phyloP scores from a whole-genome alignment of 2,113 vertebrate genomes.

The Protomyctophum bolini region DNA sequence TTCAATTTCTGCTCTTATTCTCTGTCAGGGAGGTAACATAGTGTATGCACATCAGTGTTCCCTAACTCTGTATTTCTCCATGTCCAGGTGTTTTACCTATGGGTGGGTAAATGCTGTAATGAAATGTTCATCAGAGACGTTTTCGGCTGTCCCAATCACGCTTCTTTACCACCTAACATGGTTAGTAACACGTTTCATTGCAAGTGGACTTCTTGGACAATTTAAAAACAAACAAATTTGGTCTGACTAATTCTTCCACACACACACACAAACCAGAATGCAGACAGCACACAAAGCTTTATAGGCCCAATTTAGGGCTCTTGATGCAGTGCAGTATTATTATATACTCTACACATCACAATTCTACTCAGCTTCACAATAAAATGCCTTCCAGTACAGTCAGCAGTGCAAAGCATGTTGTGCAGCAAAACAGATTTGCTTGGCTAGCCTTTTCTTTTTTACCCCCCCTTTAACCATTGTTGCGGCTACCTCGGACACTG shows the following conservation, averaged over 20 bases:
- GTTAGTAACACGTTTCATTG: conserved; percentile 71
- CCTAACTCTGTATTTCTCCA: background rate
- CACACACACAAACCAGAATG: background rate
- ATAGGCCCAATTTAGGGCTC: background rate
- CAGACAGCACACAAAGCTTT: background rate
- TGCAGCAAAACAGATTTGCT: conserved; percentile 44
- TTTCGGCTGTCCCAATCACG: conserved; percentile 88
- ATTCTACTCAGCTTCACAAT: background rate
- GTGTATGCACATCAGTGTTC: too few relatives aligned
- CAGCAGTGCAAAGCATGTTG: background rate
- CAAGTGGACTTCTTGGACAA: too few relatives aligned
- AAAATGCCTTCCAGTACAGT: conserved; percentile 1
- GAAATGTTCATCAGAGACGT: conserved; percentile 91
- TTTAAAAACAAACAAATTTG: too few relatives aligned
- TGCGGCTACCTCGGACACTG: conserved; percentile 32
- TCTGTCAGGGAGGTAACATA: background rate
- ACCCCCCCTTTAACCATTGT: background rate
- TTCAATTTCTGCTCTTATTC: too few relatives aligned
- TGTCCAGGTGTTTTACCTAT: conserved; percentile 89
- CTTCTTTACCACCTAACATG: conserved; percentile 90
- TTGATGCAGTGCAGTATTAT: conserved; percentile 4
- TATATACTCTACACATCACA: background rate
- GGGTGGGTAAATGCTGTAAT: conserved; percentile 91
- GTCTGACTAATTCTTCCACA: background rate
- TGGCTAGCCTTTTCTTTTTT: conserved; percentile 18